Evolutionary conservation across 1,140 invertebrate genomes (phyloP).

Genomic region (Neelides sp.): DNA sequence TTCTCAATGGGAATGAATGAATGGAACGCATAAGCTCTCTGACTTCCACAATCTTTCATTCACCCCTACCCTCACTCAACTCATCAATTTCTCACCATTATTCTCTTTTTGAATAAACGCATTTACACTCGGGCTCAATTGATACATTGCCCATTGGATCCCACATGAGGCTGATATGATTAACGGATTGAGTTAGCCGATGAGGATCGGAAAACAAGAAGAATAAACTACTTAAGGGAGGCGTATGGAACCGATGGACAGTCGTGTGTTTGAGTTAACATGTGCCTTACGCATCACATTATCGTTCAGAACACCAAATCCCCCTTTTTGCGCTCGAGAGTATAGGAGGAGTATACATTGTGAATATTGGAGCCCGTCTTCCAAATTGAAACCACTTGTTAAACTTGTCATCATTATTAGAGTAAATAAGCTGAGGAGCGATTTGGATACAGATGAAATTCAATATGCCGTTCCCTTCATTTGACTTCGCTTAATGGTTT

Average conservation of each 20-base stretch:
- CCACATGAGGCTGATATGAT: constrained; percentile 20
- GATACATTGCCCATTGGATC: constrained; percentile 4
- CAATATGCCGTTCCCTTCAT: constrained; percentile 24
- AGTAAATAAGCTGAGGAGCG: constrained; percentile 29
- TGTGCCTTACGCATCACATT: no score
- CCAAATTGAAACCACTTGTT: constrained; percentile 30
- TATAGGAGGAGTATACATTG: no score
- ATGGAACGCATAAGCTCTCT: no score
- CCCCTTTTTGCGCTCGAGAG: neutral
- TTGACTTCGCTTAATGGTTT: constrained; percentile 17
- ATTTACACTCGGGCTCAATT: no score
- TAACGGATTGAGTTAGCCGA: constrained; percentile 23
- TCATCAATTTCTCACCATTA: no score
- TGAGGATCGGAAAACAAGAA: neutral
- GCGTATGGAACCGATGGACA: neutral
- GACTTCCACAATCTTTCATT: no score
- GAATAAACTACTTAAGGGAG: neutral
- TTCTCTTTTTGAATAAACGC: neutral
- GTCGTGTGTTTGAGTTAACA: no score
- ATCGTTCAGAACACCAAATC: neutral
- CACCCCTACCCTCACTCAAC: no score
- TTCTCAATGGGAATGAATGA: no score
- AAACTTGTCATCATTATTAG: constrained; percentile 28
- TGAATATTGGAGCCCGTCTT: no score
- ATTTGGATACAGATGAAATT: constrained; percentile 30